Evolutionary conservation across 2,113 vertebrate genomes (phyloP).

Genomic region (Oreochromis spilurus): DNA sequence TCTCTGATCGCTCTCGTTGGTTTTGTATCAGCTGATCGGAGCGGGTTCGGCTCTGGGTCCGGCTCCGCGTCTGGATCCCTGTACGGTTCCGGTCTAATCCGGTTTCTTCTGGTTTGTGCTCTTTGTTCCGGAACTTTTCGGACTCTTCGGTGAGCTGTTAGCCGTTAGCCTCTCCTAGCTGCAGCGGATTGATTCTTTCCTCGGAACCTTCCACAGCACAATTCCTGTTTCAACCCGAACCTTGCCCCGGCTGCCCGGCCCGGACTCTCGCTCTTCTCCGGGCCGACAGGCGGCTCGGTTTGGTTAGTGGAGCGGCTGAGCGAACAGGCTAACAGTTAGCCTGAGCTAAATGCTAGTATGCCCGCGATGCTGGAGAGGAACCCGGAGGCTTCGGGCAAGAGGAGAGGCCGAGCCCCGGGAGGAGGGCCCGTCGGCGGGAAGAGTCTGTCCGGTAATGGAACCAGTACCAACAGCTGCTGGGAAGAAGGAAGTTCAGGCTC

Average conservation of each 20-base stretch:
- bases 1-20: background rate
- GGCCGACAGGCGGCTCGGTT: background rate
- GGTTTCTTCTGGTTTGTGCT: background rate
- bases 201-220: background rate
- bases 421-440: constrained; percentile 64
- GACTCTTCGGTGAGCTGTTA: background rate
- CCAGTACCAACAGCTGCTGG: constrained; percentile 81
- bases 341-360: constrained; percentile 54
- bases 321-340: constrained; percentile 6
- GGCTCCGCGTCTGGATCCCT: background rate
- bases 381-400: constrained; percentile 82
- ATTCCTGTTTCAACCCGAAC: background rate
- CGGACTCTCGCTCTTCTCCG: background rate
- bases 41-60: background rate
- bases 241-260: background rate
- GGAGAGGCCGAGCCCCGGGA: constrained; percentile 79
- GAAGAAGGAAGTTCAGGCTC: constrained; percentile 89
- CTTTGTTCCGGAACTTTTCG: constrained; percentile 25
- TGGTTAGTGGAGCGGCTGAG: constrained; percentile 2
- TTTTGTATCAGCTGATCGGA: background rate
- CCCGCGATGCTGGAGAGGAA: constrained; percentile 88
- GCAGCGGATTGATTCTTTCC: background rate
- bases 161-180: background rate
- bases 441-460: constrained; percentile 85
- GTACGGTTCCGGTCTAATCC: background rate